phyloP scores from a whole-genome alignment of 2,113 vertebrate genomes.

The Aplodontia rufa region DNA sequence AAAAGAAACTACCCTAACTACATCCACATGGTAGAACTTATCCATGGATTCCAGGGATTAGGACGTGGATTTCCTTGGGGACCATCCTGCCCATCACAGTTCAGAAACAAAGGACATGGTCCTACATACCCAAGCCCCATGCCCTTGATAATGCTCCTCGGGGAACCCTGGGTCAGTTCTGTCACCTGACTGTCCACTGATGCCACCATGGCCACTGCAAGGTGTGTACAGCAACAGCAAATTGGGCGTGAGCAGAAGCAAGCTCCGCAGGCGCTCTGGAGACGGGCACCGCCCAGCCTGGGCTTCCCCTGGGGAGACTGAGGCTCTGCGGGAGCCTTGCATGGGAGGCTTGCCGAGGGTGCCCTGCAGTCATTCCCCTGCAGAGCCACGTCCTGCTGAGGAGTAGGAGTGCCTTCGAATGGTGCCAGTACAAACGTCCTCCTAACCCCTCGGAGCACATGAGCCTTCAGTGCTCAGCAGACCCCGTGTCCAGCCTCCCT shows the following conservation, averaged over 20 bases:
- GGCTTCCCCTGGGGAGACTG: not conserved
- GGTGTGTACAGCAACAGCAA: rapidly evolving
- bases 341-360: rapidly evolving
- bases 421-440: rapidly evolving
- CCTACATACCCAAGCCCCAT: rapidly evolving
- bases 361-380: too few relatives aligned
- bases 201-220: rapidly evolving
- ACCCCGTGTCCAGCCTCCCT: rapidly evolving
- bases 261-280: not conserved
- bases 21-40: too few relatives aligned
- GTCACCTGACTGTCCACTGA: not conserved
- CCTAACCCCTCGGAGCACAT: rapidly evolving
- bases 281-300: not conserved
- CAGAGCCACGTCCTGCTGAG: too few relatives aligned
- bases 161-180: not conserved
- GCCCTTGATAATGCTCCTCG: not conserved
- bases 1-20: not conserved
- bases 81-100: not conserved
- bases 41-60: not conserved
- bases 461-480: not conserved
- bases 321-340: not conserved
- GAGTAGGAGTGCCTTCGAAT: not conserved
- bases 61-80: not conserved
- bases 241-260: rapidly evolving
- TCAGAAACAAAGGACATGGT: not conserved